Evolutionary conservation across 1,140 invertebrate genomes (phyloP), one percentile per base, ranked within the genome.

Genomic region (Caerostris darwini): DNA sequence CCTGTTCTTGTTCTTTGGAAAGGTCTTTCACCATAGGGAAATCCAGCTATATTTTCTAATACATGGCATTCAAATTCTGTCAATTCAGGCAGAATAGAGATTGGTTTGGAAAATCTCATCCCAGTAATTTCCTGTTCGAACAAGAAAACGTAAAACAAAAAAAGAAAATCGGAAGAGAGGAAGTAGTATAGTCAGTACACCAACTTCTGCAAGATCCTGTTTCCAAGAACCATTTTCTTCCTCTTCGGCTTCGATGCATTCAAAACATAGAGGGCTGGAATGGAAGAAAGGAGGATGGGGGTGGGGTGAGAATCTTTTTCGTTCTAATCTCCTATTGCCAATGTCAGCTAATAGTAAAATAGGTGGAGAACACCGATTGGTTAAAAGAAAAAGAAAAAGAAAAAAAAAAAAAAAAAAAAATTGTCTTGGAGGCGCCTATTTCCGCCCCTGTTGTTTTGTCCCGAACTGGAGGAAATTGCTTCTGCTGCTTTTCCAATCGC

Each of bases 381-480:
- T 34, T 34, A 34, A 34, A 7, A 58, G 56, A 57, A 7, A 57
- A 19, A 34, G 8, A 17, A 19, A 58, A 14, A 12, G 54, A n/a
- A 17, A 56, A 56, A 85, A 10, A 34, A 19, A 64, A 53, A 6
- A 64, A 17, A 88, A 53, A 61, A 64, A 88, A 50, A 17, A 8
- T n/a, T 12, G 12, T 53, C n/a, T 50, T 64, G 34, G 57, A 50
- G 86, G 58, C 56, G 12, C 86, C 86, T 64, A 88, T 88, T 88
- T 88, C 86, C 86, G 57, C 34, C 64, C 14, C 14, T 88, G 86
- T 88, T 88, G 58, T 88, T 85, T 88, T 59, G 86, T 64, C 14
- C 53, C 86, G 57, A 88, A 88, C 54, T 3, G 8, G 61, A 88
- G 86, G 86, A 88, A 88, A 88, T 88, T 88, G 86, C 59, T 17